A percentile compares a stretch with the other conserved stretches of the same genome.
These are phyloP conservation scores for Onychomys leucogaster DNA, from an alignment of 2,797 vertebrate species.

Conservation along the genomic window DNA sequence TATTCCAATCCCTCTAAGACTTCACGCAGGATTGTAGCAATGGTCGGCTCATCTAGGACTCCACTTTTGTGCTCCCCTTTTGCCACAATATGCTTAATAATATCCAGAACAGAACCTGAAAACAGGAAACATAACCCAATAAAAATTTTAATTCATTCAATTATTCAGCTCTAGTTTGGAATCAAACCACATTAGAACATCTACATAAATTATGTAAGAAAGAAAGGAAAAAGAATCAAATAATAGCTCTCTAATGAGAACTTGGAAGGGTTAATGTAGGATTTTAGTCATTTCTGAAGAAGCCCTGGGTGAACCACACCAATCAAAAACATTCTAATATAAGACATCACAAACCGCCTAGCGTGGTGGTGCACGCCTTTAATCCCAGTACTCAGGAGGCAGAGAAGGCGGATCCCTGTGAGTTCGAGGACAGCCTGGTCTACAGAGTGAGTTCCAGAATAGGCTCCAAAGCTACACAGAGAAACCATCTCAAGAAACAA, in stretches of 20 bases:
- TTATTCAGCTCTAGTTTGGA: background rate
- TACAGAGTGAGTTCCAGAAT: too few relatives aligned
- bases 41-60: slow-evolving; percentile 96
- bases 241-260: background rate
- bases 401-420: too few relatives aligned
- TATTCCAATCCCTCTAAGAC: slow-evolving; percentile 97
- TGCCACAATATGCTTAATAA: slow-evolving; percentile 98
- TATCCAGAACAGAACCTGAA: slow-evolving; percentile 96
- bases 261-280: background rate
- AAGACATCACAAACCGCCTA: background rate
- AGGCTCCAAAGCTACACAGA: too few relatives aligned
- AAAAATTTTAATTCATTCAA: background rate
- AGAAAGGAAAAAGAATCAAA: background rate
- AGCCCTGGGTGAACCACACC: background rate
- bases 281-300: slow-evolving; percentile 26
- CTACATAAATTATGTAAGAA: slow-evolving; percentile 32
- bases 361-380: too few relatives aligned
- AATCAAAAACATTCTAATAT: background rate
- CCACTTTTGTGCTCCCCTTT: slow-evolving; percentile 97
- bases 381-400: too few relatives aligned
- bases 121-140: slow-evolving; percentile 31
- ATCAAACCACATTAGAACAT: background rate
- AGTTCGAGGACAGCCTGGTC: too few relatives aligned
- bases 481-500: too few relatives aligned
- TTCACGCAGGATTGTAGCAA: slow-evolving; percentile 96